These are phyloP conservation scores for Coelinius sp. DNA, from an alignment of 2,888 invertebrate species.

Conservation along the genomic window DNA sequence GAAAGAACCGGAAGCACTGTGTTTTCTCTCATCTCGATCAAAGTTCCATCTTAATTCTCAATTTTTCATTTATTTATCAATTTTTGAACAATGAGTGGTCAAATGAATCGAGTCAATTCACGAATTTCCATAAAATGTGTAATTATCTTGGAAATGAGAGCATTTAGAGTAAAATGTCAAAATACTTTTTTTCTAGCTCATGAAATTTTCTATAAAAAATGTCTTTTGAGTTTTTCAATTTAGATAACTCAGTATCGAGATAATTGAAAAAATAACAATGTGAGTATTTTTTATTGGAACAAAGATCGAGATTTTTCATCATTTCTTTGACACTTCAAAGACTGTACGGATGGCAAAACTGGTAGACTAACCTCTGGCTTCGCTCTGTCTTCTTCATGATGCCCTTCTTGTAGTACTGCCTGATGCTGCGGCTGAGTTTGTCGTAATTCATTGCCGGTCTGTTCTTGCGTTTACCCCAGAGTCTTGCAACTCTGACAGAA, in stretches of 20 bases:
- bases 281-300: constrained; percentile 5
- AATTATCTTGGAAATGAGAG: not conserved
- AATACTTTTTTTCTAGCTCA: not conserved
- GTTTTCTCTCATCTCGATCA: constrained; percentile 37
- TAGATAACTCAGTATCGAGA: too few species aligned
- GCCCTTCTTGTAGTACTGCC: constrained; percentile 99
- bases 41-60: constrained; percentile 21
- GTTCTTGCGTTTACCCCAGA: constrained; percentile 99
- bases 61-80: too few species aligned
- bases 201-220: too few species aligned
- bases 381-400: constrained; percentile 99
- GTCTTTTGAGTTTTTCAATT: too few species aligned
- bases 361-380: constrained; percentile 97
- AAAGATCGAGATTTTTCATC: constrained; percentile 30
- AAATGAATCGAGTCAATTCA: not conserved
- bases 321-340: constrained; percentile 71
- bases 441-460: constrained; percentile 99
- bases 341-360: constrained; percentile 96
- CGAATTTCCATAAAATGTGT: not conserved
- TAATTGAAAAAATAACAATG: too few species aligned
- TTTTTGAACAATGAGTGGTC: not conserved
- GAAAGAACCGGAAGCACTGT: constrained; percentile 48
- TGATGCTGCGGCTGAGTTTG: constrained; percentile 95
- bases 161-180: not conserved
- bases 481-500: constrained; percentile 94